Evolutionary conservation across 2,113 vertebrate genomes (phyloP).

Genomic region (Sebastes schlegelii): DNA sequence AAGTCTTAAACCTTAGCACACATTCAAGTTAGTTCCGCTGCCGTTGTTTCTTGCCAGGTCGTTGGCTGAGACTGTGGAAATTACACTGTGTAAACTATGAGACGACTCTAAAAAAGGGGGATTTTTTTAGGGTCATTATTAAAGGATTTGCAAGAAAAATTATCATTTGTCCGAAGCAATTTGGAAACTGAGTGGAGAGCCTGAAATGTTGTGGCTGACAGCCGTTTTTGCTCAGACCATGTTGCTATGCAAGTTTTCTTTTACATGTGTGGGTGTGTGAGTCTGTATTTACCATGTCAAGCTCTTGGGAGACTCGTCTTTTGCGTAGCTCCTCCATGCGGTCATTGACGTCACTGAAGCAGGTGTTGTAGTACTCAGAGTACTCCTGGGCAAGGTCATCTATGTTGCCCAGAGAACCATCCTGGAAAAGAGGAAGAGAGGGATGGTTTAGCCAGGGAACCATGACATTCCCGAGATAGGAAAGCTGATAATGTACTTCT

Average conservation of each 20-base stretch:
- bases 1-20: conserved; percentile 34
- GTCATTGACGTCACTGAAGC: conserved; percentile 94
- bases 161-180: conserved; percentile 1
- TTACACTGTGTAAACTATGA: conserved; percentile 22
- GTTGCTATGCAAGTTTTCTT: background rate
- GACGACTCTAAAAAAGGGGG: background rate
- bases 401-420: conserved; percentile 97
- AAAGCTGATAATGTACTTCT: background rate
- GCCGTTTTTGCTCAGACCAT: background rate
- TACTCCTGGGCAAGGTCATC: conserved; percentile 98
- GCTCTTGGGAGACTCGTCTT: conserved; percentile 92
- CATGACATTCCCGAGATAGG: conserved; percentile 10
- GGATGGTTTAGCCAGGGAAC: conserved; percentile 14
- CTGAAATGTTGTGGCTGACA: background rate
- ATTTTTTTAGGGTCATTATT: conserved; percentile 21
- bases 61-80: conserved; percentile 40
- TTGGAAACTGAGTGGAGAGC: background rate
- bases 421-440: conserved; percentile 79
- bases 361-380: conserved; percentile 97
- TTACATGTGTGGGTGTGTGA: background rate
- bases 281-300: conserved; percentile 88
- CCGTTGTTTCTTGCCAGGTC: conserved; percentile 14
- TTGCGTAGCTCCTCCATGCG: conserved; percentile 98
- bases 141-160: conserved; percentile 17
- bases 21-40: conserved; percentile 16